These are phyloP conservation scores for Chascanopsetta lugubris DNA, from an alignment of 2,113 vertebrate genomes.

Conservation along the genomic window DNA sequence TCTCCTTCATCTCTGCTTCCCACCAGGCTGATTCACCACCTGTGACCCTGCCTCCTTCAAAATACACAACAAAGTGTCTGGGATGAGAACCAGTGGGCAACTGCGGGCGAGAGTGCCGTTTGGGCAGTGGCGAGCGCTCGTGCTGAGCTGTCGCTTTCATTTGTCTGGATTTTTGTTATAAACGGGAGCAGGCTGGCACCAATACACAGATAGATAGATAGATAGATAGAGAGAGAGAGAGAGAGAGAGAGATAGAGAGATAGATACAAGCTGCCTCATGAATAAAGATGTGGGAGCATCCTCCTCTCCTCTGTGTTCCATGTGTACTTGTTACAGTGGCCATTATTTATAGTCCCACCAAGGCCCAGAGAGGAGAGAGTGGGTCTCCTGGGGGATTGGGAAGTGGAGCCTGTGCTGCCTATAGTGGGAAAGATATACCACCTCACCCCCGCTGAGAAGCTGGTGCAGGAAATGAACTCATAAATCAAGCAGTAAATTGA, in stretches of 20 bases:
- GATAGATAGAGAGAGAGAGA: no score
- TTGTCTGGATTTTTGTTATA: neutral
- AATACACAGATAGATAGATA: no score
- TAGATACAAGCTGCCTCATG: slow-evolving; percentile 63
- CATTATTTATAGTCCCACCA: slow-evolving; percentile 72
- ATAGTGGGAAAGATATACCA: slow-evolving; percentile 67
- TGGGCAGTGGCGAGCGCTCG: slow-evolving; percentile 26
- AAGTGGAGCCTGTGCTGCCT: slow-evolving; percentile 63
- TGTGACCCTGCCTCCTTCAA: slow-evolving; percentile 64
- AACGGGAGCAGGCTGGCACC: no score
- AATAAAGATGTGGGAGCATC: slow-evolving; percentile 67
- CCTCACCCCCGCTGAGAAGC: slow-evolving; percentile 69
- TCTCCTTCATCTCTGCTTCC: slow-evolving; percentile 72
- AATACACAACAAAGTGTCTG: slow-evolving; percentile 78
- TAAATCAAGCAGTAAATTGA: slow-evolving; percentile 78
- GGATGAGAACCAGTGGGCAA: slow-evolving; percentile 65
- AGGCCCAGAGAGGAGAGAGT: slow-evolving; percentile 53
- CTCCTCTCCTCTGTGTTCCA: slow-evolving; percentile 45
- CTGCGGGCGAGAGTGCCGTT: slow-evolving; percentile 37
- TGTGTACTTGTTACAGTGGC: slow-evolving; percentile 57
- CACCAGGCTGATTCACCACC: slow-evolving; percentile 75
- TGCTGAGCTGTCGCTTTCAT: neutral
- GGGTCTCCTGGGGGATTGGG: slow-evolving; percentile 62
- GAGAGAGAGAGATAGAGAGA: no score
- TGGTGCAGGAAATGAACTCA: slow-evolving; percentile 72